These are phyloP conservation scores for Engraulis encrasicolus DNA, from an alignment of 2,113 vertebrate species.

Conservation along the genomic window DNA sequence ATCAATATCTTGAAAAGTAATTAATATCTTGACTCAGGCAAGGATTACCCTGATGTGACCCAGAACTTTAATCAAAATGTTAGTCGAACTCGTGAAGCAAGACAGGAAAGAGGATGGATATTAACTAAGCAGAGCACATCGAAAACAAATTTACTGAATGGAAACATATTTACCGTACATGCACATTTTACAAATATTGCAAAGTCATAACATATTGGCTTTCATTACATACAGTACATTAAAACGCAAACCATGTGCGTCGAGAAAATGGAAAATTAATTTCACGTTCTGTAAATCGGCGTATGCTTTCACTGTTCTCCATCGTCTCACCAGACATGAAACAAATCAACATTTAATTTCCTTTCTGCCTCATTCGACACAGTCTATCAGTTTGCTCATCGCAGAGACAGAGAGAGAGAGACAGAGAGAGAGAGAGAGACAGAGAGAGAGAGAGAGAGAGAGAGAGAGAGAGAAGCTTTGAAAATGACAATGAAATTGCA, in stretches of 20 bases:
- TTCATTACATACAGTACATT: neutral
- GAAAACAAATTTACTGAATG: no score
- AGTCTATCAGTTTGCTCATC: neutral
- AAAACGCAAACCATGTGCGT: neutral
- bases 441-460: neutral
- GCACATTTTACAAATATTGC: neutral
- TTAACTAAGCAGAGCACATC: neutral
- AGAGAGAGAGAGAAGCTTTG: neutral
- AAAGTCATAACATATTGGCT: neutral
- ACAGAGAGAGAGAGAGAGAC: neutral
- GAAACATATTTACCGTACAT: no score
- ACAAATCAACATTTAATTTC: neutral
- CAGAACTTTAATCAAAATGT: slow-evolving; percentile 49
- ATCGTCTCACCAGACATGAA: neutral
- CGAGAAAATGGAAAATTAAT: neutral
- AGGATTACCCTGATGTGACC: slow-evolving; percentile 38
- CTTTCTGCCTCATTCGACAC: neutral
- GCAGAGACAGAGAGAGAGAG: neutral
- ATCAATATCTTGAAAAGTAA: slow-evolving; percentile 42
- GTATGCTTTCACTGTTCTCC: neutral
- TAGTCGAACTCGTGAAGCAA: slow-evolving; percentile 1
- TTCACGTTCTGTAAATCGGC: neutral
- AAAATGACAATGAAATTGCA: neutral
- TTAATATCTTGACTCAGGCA: neutral
- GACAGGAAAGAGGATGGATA: slow-evolving; percentile 10